These are phyloP conservation scores for Neolamprologus fasciatus DNA, from an alignment of 2,113 vertebrate species.

Conservation along the genomic window DNA sequence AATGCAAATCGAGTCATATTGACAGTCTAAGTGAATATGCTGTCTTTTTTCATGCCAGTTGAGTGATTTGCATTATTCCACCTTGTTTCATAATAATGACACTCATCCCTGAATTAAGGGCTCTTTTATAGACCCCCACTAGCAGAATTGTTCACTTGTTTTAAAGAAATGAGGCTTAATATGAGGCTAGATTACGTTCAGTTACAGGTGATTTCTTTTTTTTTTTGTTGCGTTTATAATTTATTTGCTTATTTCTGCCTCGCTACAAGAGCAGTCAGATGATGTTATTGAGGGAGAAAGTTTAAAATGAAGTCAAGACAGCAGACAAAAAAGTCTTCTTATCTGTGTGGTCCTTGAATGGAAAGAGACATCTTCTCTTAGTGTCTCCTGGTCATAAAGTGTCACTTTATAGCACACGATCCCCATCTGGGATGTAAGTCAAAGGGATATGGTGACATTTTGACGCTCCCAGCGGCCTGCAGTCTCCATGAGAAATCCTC, in stretches of 20 bases:
- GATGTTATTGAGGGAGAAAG: neutral
- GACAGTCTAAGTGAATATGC: neutral
- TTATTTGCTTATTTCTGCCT: neutral
- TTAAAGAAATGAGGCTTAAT: neutral
- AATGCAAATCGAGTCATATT: slow-evolving; percentile 7
- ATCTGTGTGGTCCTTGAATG: neutral
- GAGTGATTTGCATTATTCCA: neutral
- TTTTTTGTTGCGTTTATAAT: neutral
- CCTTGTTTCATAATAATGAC: neutral
- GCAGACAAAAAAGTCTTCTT: neutral
- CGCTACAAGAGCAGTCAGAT: neutral
- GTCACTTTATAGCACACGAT: slow-evolving; percentile 1
- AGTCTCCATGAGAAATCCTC: neutral
- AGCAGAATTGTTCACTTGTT: neutral
- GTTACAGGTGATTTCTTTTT: neutral
- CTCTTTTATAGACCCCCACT: neutral
- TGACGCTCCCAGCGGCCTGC: neutral
- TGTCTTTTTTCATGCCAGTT: neutral
- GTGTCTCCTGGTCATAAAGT: slow-evolving; percentile 16
- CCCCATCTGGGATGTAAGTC: slow-evolving; percentile 16
- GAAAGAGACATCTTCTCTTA: neutral
- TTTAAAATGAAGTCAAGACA: neutral
- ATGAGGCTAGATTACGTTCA: neutral
- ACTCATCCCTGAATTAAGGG: neutral
- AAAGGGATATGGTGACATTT: slow-evolving; percentile 15